These are phyloP conservation scores for Taxidea taxus DNA, from an alignment of 2,113 vertebrate genomes.

Conservation along the genomic window DNA sequence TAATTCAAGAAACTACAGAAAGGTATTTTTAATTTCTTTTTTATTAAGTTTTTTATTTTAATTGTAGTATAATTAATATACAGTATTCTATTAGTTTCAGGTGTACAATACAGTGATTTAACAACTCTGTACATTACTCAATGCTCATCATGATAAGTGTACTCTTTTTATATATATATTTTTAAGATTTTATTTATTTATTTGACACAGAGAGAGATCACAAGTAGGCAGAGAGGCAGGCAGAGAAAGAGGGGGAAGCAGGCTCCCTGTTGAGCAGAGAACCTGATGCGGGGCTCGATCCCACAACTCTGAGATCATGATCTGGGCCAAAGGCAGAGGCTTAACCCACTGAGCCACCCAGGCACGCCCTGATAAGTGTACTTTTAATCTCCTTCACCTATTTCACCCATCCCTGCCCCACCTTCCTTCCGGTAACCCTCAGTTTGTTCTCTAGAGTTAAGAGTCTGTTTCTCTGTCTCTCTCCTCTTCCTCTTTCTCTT, in stretches of 20 bases:
- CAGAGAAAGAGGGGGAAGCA: no score
- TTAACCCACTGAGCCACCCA: no score
- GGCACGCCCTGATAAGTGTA: no score
- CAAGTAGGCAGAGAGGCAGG: no score
- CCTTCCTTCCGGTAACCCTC: neutral
- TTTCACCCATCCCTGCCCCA: neutral
- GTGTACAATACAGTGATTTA: neutral
- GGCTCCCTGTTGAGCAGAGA: no score
- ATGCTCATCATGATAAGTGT: neutral
- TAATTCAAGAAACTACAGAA: neutral
- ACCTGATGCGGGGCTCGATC: no score
- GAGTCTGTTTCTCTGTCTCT: neutral
- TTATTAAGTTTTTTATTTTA: neutral
- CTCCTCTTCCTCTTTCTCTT: neutral
- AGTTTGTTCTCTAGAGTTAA: neutral
- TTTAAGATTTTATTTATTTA: no score
- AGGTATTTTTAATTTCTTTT: neutral
- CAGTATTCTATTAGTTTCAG: neutral
- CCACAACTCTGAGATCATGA: no score
- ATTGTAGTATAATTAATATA: neutral
- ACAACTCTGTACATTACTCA: no score
- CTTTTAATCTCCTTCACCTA: neutral
- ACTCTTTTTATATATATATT: no score
- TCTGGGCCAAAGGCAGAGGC: no score
- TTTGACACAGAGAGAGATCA: no score